These are phyloP conservation scores for Neotoma lepida DNA, from an alignment of 2,113 vertebrate genomes.

Conservation along the genomic window DNA sequence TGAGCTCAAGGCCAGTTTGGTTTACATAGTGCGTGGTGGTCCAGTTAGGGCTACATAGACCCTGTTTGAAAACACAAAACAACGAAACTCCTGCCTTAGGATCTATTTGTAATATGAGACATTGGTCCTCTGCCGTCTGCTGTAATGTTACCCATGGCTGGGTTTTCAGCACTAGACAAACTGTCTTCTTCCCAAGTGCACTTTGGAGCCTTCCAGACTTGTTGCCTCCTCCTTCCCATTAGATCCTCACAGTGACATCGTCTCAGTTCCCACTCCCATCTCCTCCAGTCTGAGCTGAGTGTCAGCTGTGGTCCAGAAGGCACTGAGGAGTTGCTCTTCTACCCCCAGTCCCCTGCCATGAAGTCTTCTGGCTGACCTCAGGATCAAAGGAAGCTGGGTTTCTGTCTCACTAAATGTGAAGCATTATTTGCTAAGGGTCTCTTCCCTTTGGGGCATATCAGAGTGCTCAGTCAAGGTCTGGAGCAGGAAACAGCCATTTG, in stretches of 20 bases:
- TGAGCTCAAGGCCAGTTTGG: not conserved
- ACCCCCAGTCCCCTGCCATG: not conserved
- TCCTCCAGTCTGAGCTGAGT: not conserved
- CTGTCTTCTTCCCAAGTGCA: not conserved
- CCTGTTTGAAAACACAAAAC: not conserved
- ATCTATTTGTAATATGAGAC: not conserved
- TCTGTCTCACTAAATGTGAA: not conserved
- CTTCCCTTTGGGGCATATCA: not conserved
- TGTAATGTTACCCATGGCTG: not conserved
- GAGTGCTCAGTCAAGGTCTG: not conserved
- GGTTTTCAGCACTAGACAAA: not conserved
- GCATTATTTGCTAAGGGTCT: not conserved
- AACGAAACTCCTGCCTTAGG: not conserved
- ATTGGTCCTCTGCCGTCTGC: not conserved
- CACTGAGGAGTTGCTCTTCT: not conserved
- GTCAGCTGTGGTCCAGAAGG: not conserved
- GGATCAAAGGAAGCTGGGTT: slow-evolving; percentile 23
- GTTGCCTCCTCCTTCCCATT: not conserved
- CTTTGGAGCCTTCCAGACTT: not conserved
- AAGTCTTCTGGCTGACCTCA: not conserved
- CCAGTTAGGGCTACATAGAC: not conserved
- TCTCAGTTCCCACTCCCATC: not conserved
- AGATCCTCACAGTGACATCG: not conserved
- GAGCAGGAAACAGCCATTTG: not conserved
- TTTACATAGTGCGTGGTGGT: not conserved